Base-by-base conservation (phyloP, 1,140 invertebrate species). In the Drosophila tsacasi region DNA sequence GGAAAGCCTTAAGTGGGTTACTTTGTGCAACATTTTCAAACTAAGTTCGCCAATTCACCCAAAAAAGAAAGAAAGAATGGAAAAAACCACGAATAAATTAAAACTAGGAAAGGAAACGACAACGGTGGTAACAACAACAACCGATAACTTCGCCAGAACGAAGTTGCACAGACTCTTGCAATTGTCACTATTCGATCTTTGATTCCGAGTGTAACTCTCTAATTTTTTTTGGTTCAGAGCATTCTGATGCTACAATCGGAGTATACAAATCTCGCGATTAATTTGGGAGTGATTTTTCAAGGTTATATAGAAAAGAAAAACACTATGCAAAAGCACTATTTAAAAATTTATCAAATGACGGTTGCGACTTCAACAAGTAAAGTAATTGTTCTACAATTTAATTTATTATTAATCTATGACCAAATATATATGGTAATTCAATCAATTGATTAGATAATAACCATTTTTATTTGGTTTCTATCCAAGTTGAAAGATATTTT, bases 21-120 rank as follows among this genome's bases (percentile, higher is more conserved):
- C 91, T 93, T 92, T 92, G 92, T 89, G 89, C 92, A 93, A 92
- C 85, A 91, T 91, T 93, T 79, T 93, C 92, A 92, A 93, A 93
- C 92, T 93, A 83, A 83, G 90, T 79, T 78, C 81, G 84, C 84
- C 84, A 87, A 87, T 89, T 90, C 72, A 64, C 67, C 79, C 82
- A 75, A 86, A 86, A 86, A 89, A 76, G 69, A 81, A 80, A 92
- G 77, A 77, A 87, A 83, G 73, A 73, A 68, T 68, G 67, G 49
- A 74, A 86, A 83, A 59, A 68, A 57, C 54, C 81, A 73, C 59
- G 54, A 63, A 76, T 66, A 79, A 84, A 79, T 76, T 67, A 79
- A 69, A 67, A 71, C 8, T 49, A 68, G 67, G 64, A 68, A 71
- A 71, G 64, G 67, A 69, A 71, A 71, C n/a, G 27, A 49, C 47